Conservation (phyloP, 2,113 vertebrate genomes). For the human (Homo sapiens) region GRCh38 chr17:7612001-7612500, state of each 20-base stretch:
- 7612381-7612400: slow-evolving; percentile 51
- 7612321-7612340: slow-evolving; percentile 28
- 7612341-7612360: not conserved
- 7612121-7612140: not conserved
- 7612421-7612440: slow-evolving; percentile 61
- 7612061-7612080: not conserved
- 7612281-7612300: not conserved
- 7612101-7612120: not conserved
- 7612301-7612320: not conserved
- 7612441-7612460: slow-evolving; percentile 31
- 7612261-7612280: not conserved
- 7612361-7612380: slow-evolving; percentile 1
- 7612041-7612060: slow-evolving; percentile 1
- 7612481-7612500: slow-evolving; percentile 39
- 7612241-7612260: slow-evolving; percentile 29
- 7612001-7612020: not conserved
- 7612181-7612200: slow-evolving; percentile 39
- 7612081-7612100: not conserved
- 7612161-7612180: not conserved
- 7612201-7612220: slow-evolving; percentile 21
- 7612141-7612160: slow-evolving; percentile 40
- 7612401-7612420: slow-evolving; percentile 61
- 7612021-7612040: not conserved
- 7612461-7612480: slow-evolving; percentile 50
- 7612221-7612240: slow-evolving; percentile 35